Evolutionary conservation across 2,113 vertebrate species (phyloP), one percentile per base, ranked within the genome.

Genomic region (Taurulus bubalis): DNA sequence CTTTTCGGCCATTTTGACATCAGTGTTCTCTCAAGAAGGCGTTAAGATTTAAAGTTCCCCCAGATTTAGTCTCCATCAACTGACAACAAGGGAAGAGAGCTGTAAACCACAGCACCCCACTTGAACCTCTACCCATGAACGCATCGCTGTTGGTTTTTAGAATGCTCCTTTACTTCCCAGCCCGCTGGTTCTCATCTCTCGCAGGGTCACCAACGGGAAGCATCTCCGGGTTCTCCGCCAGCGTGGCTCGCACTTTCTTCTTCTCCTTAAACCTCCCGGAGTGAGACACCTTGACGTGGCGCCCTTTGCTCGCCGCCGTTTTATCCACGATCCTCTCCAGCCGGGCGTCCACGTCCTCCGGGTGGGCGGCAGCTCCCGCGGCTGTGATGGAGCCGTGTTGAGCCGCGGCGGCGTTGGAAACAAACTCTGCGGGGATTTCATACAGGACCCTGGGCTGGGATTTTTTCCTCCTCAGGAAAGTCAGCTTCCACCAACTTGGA

Each of bases 231-330:
- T 96, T 96, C 83, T 97, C 97, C 0, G 92, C 92, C 87, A 98
- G 85, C 0, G 94, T 95, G 1, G 95, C 85, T 10, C 97, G 83
- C 4, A 97, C 95, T 85, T 95, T 97, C 65, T 97, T 98, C 93
- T 98, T 97, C 92, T 98, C 97, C 83, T 97, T 98, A 82, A 97
- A 98, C 45, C 97, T 95, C 0, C 97, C 97, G 0, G 97, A 98
- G 90, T 98, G 92, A 64, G 97, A 98, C 32, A 98, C 97, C 79
- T 96, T 97, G 71, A 98, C 96, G 0, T 98, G 96, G n/a, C 96
- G 96, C 63, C 97, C 96, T 72, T 96, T 97, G 8, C 90, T 94
- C 83, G 51, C 95, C 0, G 91, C 80, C 62, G 89, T 72, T n/a
- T 97, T 98, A 82, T 98, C 97, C 92, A 98, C 95, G 0, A 98